Conservation (phyloP, 2,113 vertebrate species). For the Tilapia sparmanii region DNA sequence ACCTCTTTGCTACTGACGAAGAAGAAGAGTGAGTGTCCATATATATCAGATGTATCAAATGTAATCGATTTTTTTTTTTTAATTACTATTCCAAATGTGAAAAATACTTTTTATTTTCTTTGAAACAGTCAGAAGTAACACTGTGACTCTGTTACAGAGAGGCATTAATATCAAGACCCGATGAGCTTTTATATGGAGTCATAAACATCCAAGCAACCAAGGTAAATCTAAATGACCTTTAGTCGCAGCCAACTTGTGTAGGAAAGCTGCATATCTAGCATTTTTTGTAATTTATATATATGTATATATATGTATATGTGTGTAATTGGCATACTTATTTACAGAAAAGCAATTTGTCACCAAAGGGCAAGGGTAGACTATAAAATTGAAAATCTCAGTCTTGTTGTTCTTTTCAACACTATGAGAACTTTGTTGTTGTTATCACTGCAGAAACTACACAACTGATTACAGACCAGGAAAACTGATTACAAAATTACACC, state of each 20-base stretch:
- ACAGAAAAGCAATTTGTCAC: neutral
- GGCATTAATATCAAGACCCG: slow-evolving; percentile 81
- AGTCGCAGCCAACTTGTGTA: neutral
- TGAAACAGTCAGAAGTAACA: neutral
- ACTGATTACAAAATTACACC: neutral
- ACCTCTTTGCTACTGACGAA: slow-evolving; percentile 88
- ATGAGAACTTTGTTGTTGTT: neutral
- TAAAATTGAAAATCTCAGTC: neutral
- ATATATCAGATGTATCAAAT: neutral
- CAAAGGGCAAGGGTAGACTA: neutral
- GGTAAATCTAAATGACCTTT: slow-evolving; percentile 61
- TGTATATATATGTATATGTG: neutral
- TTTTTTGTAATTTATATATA: neutral
- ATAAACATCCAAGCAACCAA: slow-evolving; percentile 90
- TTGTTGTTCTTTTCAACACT: neutral
- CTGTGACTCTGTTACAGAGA: slow-evolving; percentile 69
- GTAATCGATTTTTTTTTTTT: neutral
- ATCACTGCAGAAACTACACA: neutral
- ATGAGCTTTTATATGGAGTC: slow-evolving; percentile 85
- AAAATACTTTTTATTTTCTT: neutral
- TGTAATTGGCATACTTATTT: neutral
- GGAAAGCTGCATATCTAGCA: neutral
- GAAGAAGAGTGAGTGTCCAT: slow-evolving; percentile 86
- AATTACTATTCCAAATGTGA: neutral
- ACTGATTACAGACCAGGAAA: neutral